Evolutionary conservation across 2,113 vertebrate species (phyloP), one percentile per base, ranked within the genome.

Genomic region (Speoplatyrhinus poulsoni): DNA sequence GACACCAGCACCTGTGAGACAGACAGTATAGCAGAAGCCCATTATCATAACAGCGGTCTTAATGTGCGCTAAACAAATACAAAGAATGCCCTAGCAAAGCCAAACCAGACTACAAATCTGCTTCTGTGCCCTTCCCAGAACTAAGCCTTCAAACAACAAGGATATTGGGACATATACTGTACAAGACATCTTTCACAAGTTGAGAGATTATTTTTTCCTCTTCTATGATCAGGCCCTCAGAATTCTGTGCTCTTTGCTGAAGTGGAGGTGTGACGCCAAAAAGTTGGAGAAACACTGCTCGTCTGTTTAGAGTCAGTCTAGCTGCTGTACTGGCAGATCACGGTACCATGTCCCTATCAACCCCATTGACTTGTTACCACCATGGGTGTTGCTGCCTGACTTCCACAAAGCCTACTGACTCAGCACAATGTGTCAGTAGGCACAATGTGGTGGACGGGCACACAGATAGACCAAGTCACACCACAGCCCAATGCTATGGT

Each of bases 401-500:
- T 79, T 82, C 81, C 81, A 85, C 65, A 82, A 80, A 89, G 76
- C 73, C 71, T 55, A 46, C 72, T 83, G 87, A 88, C 75, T 88
- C 88, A 89, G 86, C 88, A 89, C 76, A 82, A 88, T 78, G 79
- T 63, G 63, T 82, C 73, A 57, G 16, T 9, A 32, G 16, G 16
- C 55, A 57, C 16, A 57, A 15, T 19, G 48, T 9, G 48, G 48
- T 11, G 49, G 49, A 7, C 74, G 52, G 70, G 54, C 85, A 72
- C 67, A 79, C 62, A 60, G 7, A 61, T 63, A 76, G 69, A 68
- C 76, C 65, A 69, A 65, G 62, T 36, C 33, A 5, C 36, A 41
- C 36, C 36, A 41, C 4, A 41, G 36, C 36, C 6, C 36, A 41
- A 41, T 41, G 36, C 1, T 41, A 41, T 41, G 36, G 36, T 41